Conservation (phyloP, 2,888 invertebrate genomes). For the Dioctria linearis region DNA sequence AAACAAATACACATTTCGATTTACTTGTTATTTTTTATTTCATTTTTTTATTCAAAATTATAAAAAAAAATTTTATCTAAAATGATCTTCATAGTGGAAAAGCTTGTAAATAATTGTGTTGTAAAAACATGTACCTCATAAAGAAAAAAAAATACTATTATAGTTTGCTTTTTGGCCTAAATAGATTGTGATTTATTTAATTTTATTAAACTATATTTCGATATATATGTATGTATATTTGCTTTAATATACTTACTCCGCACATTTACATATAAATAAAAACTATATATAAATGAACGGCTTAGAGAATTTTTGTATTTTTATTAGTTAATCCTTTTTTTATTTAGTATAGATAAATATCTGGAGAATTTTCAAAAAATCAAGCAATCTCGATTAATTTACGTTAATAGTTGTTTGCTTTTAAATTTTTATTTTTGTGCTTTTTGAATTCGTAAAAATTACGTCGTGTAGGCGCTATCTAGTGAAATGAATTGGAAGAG, state of each 20-base stretch:
- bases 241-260: not conserved
- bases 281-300: slow-evolving; percentile 33
- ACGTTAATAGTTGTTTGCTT: not conserved
- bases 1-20: not conserved
- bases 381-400: not conserved
- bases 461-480: no score
- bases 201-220: slow-evolving; percentile 2
- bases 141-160: not conserved
- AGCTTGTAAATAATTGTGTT: slow-evolving; percentile 46
- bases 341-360: no score
- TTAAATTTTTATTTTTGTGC: no score
- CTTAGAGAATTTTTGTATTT: slow-evolving; percentile 22
- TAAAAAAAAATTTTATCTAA: slow-evolving; percentile 17
- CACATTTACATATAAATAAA: slow-evolving; percentile 9
- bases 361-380: not conserved
- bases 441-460: no score
- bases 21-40: not conserved
- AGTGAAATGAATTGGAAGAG: no score
- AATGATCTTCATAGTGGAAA: slow-evolving; percentile 49
- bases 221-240: not conserved
- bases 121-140: slow-evolving; percentile 45
- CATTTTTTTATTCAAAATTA: not conserved
- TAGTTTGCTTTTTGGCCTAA: slow-evolving; percentile 47
- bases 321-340: no score
- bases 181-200: slow-evolving; percentile 7